Conservation (phyloP, 2,888 invertebrate species). For the Galerucella calmariensis region DNA sequence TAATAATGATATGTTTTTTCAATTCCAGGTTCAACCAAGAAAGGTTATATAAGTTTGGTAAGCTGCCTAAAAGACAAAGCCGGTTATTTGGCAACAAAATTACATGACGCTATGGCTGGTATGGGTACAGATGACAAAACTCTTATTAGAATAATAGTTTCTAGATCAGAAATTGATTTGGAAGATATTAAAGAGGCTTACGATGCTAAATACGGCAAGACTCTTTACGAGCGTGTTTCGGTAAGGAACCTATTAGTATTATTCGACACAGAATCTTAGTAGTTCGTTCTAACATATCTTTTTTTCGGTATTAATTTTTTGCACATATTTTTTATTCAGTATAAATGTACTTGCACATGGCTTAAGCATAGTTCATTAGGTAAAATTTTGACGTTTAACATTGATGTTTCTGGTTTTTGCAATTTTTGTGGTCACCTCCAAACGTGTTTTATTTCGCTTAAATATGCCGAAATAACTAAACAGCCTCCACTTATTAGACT, state of each 20-base stretch:
- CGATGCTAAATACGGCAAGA: conserved; percentile 77
- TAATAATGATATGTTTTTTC: neutral
- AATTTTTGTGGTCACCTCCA: too few species aligned
- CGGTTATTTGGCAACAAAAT: conserved; percentile 84
- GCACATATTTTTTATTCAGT: too few species aligned
- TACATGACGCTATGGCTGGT: conserved; percentile 90
- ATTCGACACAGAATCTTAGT: neutral
- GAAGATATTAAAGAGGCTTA: conserved; percentile 85
- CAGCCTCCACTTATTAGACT: too few species aligned
- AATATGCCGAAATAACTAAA: too few species aligned
- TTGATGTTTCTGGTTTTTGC: too few species aligned
- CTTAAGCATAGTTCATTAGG: too few species aligned
- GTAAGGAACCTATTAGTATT: conserved; percentile 64
- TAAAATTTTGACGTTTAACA: too few species aligned
- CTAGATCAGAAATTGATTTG: conserved; percentile 85
- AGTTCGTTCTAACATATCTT: neutral
- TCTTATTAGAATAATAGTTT: conserved; percentile 86
- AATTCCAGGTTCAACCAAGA: conserved; percentile 74
- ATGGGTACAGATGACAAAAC: conserved; percentile 88
- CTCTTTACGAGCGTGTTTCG: conserved; percentile 81
- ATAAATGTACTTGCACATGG: too few species aligned
- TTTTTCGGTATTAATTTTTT: neutral
- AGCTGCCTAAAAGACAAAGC: conserved; percentile 77
- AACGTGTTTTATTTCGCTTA: too few species aligned
- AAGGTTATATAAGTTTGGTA: conserved; percentile 82